phyloP scores from a whole-genome alignment of 2,113 vertebrate genomes.

The Telmatochromis brichardi region DNA sequence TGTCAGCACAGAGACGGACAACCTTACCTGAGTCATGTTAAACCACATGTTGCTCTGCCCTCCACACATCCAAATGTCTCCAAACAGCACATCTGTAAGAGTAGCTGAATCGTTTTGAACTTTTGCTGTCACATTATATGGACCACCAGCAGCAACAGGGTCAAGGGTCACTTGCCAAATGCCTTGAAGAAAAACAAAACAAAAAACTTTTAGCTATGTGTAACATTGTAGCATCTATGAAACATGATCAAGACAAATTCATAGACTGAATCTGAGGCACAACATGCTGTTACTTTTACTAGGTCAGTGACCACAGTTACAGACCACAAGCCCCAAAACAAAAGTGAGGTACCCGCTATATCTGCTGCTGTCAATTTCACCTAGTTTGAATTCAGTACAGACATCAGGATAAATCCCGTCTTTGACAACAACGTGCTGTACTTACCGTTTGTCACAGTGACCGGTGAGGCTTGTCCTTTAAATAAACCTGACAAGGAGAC shows the following conservation, averaged over 20 bases:
- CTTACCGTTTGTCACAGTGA: constrained; percentile 50
- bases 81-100: constrained; percentile 80
- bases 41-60: constrained; percentile 95
- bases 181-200: background rate
- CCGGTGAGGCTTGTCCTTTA: background rate
- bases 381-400: background rate
- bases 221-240: background rate
- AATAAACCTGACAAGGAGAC: constrained; percentile 47
- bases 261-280: background rate
- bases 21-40: constrained; percentile 72
- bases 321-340: background rate
- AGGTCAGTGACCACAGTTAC: background rate
- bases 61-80: constrained; percentile 89
- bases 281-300: background rate
- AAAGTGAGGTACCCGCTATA: background rate
- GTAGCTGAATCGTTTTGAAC: constrained; percentile 29
- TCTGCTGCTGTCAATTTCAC: background rate
- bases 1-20: background rate
- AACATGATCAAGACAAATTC: background rate
- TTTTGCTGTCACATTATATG: constrained; percentile 70
- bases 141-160: constrained; percentile 76
- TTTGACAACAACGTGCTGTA: background rate
- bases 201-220: background rate
- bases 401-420: background rate
- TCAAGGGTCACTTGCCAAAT: constrained; percentile 76